phyloP scores from a whole-genome alignment of 2,797 vertebrate genomes.

The Taeniopygia guttata region DNA sequence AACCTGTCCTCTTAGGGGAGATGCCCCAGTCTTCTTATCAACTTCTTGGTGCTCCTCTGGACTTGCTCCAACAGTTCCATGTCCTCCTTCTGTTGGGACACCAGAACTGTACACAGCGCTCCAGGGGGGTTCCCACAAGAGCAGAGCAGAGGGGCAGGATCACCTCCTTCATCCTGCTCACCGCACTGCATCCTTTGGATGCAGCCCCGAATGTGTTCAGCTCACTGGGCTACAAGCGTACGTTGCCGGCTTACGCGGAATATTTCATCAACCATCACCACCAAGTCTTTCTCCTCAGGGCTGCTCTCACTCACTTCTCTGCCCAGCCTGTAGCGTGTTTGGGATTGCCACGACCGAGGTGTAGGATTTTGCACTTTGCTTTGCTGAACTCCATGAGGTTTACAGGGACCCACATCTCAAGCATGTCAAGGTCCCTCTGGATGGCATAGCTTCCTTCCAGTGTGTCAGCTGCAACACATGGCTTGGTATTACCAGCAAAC shows the following conservation, averaged over 20 bases:
- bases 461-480: fast-evolving
- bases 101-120: not conserved
- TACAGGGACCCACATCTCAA: not conserved
- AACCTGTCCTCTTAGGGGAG: not conserved
- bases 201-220: not conserved
- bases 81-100: not conserved
- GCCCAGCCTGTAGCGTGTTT: not conserved
- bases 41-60: not conserved
- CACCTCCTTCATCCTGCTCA: not conserved
- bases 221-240: not conserved
- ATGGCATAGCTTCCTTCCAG: not conserved
- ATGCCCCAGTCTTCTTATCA: not conserved
- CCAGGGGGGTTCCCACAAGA: not conserved
- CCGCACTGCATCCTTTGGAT: not conserved
- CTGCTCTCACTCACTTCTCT: not conserved
- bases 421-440: not conserved
- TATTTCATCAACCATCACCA: not conserved
- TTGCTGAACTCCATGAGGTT: not conserved
- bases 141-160: not conserved
- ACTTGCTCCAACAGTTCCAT: not conserved
- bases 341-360: not conserved
- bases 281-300: not conserved
- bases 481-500: not conserved
- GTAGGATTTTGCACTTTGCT: not conserved
- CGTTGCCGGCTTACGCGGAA: not conserved